Base-by-base conservation (phyloP, 2,113 vertebrate species). In the Raja brachyura region DNA sequence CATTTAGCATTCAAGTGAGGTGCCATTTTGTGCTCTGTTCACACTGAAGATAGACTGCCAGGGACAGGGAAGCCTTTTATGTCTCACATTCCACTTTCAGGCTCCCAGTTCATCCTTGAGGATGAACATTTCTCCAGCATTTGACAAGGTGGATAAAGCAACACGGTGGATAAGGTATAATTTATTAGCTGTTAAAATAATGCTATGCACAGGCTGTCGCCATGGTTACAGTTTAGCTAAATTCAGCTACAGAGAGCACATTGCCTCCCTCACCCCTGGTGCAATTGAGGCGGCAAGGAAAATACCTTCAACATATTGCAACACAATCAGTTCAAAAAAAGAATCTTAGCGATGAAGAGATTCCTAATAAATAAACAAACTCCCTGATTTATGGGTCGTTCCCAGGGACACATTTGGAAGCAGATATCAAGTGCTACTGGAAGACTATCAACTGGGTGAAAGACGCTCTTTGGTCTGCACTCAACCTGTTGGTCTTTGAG, bases 151-250 rank as follows among this genome's bases (percentile, higher is more conserved):
- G 33, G n/a, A 92, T 48, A 48, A 4, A 92, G 13, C 88, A 73
- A 73, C 88, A 73, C 66, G 22, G 10, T 48, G 33, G 66, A 25
- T 48, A 92, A 92, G 61, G 88, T 92, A 92, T 73, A 68, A 92
- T 92, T 92, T 92, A 92, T 92, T 92, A 70, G 66, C 68, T 92
- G 88, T 92, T 73, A 22, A 33, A 66, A 92, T 92, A 70, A 48
- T 92, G 66, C 66, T 25, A 16, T 92, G 66, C 61, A 70, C 63
- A 70, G 18, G 68, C 88, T 39, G 66, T 92, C 33, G 25, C 66
- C 68, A 92, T 92, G 31, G 66, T 68, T 70, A 92, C 63, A 10
- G 66, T 92, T 92, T 92, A 70, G 88, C 33, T 70, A 33, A 48
- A 70, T 39, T 31, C 31, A 22, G 88, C 88, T 68, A 25, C 11